Percentiles rank a stretch among this genome's conserved stretches.
phyloP scores from a whole-genome alignment of 2,113 vertebrate species.

The Mormyrus lacerda region DNA sequence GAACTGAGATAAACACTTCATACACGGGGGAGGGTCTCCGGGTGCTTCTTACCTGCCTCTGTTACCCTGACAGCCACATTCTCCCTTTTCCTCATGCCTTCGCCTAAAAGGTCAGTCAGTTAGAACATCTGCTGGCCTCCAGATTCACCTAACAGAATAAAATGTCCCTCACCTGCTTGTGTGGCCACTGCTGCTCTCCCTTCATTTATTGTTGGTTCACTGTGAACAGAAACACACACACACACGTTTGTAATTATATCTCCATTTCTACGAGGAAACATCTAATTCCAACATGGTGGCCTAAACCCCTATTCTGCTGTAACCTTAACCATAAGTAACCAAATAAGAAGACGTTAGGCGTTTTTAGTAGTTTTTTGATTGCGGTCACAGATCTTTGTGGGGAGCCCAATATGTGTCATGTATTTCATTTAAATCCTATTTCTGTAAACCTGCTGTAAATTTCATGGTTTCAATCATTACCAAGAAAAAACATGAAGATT shows the following conservation, averaged over 20 bases:
- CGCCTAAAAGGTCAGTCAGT: conserved; percentile 19
- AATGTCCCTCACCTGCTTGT: conserved; percentile 27
- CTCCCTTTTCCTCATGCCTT: conserved; percentile 36
- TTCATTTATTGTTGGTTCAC: conserved; percentile 18
- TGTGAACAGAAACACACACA: conserved; percentile 16
- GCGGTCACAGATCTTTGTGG: too few relatives aligned
- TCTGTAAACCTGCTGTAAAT: neutral
- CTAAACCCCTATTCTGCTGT: too few relatives aligned
- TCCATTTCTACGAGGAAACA: too few relatives aligned
- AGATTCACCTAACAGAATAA: neutral
- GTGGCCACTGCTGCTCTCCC: neutral
- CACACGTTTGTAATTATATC: neutral
- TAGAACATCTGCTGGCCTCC: neutral
- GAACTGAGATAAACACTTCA: neutral
- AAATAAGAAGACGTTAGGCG: too few relatives aligned
- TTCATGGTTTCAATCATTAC: neutral
- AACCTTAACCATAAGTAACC: too few relatives aligned
- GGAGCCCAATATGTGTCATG: neutral
- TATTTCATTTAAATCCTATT: neutral
- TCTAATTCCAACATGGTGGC: too few relatives aligned
- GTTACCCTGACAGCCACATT: conserved; percentile 45
- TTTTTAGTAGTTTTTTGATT: too few relatives aligned
- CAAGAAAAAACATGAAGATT: neutral
- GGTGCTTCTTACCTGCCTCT: conserved; percentile 37
- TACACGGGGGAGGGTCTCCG: neutral